phyloP scores from a whole-genome alignment of 1,140 invertebrate species.

The Penaeus indicus region DNA sequence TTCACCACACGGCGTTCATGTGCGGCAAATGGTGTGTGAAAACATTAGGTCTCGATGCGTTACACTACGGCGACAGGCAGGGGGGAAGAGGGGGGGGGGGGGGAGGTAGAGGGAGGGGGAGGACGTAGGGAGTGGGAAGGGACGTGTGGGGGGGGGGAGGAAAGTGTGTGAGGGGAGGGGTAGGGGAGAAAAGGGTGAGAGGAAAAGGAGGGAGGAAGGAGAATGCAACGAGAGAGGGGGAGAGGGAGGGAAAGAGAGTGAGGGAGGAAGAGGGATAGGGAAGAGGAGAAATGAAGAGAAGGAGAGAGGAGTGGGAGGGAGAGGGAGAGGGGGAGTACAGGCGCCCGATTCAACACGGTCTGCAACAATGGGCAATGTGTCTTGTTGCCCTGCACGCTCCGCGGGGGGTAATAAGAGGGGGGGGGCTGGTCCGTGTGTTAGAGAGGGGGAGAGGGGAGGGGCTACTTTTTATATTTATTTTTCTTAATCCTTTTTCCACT shows the following conservation, averaged over 20 bases:
- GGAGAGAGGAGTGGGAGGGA: background rate
- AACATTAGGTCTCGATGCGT: conserved; percentile 36
- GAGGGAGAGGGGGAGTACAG: background rate
- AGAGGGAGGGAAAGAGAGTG: too few relatives aligned
- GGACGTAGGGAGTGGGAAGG: background rate
- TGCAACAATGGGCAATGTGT: conserved; percentile 47
- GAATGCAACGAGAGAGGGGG: too few relatives aligned
- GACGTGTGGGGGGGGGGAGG: too few relatives aligned
- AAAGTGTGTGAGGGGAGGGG: too few relatives aligned
- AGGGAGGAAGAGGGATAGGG: too few relatives aligned
- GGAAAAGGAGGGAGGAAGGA: too few relatives aligned
- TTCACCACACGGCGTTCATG: conserved; percentile 28
- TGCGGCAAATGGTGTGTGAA: conserved; percentile 22
- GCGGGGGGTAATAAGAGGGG: background rate
- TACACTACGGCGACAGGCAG: background rate
- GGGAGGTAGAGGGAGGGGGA: background rate
- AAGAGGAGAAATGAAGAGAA: background rate
- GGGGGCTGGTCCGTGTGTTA: too few relatives aligned
- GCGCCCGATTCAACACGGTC: conserved; percentile 25
- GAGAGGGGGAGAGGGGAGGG: too few relatives aligned
- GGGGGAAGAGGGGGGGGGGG: background rate
- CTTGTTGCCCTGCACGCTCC: conserved; percentile 37
- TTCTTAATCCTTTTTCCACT: too few relatives aligned
- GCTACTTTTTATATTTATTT: too few relatives aligned
- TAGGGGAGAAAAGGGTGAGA: too few relatives aligned